Conservation (phyloP, 2,888 invertebrate species). For the Leucophora obtusa region DNA sequence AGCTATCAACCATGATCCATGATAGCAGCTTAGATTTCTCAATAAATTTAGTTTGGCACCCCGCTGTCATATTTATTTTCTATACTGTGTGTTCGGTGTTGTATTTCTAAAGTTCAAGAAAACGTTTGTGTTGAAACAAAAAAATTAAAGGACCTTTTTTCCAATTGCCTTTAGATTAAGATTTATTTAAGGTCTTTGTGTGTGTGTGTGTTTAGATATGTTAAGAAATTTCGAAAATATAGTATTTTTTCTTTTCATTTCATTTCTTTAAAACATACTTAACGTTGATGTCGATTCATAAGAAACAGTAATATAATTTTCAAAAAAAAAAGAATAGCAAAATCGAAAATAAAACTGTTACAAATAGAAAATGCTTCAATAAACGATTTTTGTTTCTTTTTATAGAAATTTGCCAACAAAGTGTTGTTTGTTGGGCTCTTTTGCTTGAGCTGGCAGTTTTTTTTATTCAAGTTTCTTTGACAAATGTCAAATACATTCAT, state of each 20-base stretch:
- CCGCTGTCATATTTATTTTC: constrained; percentile 62
- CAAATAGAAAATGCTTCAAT: constrained; percentile 33
- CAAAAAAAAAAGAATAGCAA: constrained; percentile 25
- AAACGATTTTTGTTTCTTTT: constrained; percentile 12
- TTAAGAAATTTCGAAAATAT: constrained; percentile 23
- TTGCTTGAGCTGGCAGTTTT: constrained; percentile 13
- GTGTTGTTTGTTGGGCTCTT: constrained; percentile 30
- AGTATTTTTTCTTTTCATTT: constrained; percentile 59
- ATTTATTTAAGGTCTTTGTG: constrained; percentile 34
- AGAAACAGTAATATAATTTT: constrained; percentile 9
- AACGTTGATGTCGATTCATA: constrained; percentile 19
- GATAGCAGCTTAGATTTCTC: constrained; percentile 49
- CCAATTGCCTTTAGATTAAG: constrained; percentile 53
- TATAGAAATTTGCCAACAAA: constrained; percentile 30
- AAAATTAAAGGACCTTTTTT: constrained; percentile 41
- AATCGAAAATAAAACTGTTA: constrained; percentile 38
- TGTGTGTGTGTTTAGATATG: constrained; percentile 18
- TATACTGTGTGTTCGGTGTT: constrained; percentile 19
- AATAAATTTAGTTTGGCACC: constrained; percentile 59
- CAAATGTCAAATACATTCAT: constrained; percentile 58
- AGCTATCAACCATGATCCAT: constrained; percentile 30
- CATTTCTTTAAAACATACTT: constrained; percentile 34
- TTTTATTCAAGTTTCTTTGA: constrained; percentile 48
- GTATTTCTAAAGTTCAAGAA: background rate
- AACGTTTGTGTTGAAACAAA: constrained; percentile 28